Conservation (phyloP, 23 tunicate genomes). For the Trididemnum miniatum region DNA sequence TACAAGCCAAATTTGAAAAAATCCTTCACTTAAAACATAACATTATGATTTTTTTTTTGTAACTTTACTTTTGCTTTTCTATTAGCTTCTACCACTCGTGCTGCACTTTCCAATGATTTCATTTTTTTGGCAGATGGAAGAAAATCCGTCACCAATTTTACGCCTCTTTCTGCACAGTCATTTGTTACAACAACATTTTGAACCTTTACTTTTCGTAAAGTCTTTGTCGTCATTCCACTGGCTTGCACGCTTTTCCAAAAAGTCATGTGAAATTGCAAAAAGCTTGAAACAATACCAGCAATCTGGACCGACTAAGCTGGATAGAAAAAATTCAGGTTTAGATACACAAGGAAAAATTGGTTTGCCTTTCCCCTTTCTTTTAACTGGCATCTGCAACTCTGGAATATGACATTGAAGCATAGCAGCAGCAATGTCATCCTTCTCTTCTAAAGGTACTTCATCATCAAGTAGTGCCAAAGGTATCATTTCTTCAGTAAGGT, state of each 20-base stretch:
- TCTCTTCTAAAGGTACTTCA: neutral
- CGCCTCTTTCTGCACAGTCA: too few species aligned
- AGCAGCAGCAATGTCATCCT: neutral
- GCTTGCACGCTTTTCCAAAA: neutral
- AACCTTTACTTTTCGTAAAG: neutral
- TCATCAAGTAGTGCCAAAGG: neutral
- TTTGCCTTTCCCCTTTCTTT: neutral
- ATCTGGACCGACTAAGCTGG: neutral
- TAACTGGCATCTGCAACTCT: neutral
- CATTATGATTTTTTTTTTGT: neutral
- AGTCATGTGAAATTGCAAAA: neutral
- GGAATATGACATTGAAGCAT: neutral
- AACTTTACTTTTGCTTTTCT: neutral
- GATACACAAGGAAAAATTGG: neutral
- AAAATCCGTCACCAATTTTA: neutral
- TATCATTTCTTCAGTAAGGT: neutral
- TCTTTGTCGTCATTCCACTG: neutral
- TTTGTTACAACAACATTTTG: too few species aligned
- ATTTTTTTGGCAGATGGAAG: neutral
- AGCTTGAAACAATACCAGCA: neutral
- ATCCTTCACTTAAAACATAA: too few species aligned
- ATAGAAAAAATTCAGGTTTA: neutral
- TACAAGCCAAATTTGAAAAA: too few species aligned
- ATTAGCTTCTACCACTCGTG: neutral
- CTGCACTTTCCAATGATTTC: neutral